phyloP scores from a whole-genome alignment of 2,113 vertebrate species.

The Mustela nigripes region DNA sequence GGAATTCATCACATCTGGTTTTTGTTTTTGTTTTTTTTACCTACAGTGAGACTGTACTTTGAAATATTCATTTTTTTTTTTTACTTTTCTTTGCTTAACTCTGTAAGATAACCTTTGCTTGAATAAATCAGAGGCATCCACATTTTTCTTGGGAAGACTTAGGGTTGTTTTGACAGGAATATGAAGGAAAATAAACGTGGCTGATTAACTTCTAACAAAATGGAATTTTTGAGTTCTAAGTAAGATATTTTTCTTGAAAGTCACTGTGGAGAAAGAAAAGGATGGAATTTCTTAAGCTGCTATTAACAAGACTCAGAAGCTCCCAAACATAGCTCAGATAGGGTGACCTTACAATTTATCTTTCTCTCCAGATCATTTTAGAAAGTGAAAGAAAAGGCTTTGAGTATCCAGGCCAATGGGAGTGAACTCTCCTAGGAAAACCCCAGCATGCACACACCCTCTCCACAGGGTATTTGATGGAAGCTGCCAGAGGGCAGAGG shows the following conservation, averaged over 20 bases:
- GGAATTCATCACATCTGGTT: not conserved
- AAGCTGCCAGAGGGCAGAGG: not conserved
- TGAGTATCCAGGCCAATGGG: not conserved
- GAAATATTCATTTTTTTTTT: not conserved
- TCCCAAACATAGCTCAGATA: not conserved
- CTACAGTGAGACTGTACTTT: not conserved
- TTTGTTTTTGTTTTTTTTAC: not conserved
- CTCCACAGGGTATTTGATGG: not conserved
- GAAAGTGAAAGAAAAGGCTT: not conserved
- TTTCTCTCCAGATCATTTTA: not conserved
- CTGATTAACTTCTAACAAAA: constrained; percentile 38
- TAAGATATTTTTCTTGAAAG: not conserved
- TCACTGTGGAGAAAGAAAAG: constrained; percentile 37
- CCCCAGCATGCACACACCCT: accelerated
- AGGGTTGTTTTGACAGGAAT: constrained; percentile 2
- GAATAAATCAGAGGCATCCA: constrained; percentile 33
- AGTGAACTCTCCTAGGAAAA: not conserved
- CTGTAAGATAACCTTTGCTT: constrained; percentile 50
- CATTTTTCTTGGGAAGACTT: not conserved
- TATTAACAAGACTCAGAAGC: not conserved
- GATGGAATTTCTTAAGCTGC: not conserved
- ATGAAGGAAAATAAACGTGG: not conserved
- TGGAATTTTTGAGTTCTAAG: not conserved
- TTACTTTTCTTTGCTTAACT: not conserved
- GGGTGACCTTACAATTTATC: not conserved